Percentiles rank a stretch among this genome's conserved stretches.
Conservation (phyloP, 1,140 invertebrate species). For the Aphelenchoides besseyi region DNA sequence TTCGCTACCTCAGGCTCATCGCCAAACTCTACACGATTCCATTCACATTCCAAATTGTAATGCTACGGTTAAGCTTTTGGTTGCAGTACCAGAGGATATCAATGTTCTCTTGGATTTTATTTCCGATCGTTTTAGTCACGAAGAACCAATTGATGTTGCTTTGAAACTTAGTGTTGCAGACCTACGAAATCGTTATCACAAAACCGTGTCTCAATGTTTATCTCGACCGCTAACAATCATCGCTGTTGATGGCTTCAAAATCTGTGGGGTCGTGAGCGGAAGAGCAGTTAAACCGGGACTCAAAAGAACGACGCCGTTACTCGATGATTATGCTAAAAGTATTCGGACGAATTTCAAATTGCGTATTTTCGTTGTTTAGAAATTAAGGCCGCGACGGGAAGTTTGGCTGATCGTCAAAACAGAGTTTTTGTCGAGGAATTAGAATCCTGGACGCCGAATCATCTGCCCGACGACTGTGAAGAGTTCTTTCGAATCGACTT, state of each 20-base stretch:
- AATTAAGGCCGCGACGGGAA: not conserved
- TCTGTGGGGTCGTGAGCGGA: not conserved
- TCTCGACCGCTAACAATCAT: not conserved
- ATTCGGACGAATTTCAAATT: not conserved
- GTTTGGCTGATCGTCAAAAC: not conserved
- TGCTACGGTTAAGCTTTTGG: not conserved
- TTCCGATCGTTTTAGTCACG: not conserved
- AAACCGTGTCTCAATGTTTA: not conserved
- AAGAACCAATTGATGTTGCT: not conserved
- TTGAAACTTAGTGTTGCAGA: not conserved
- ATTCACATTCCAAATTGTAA: not conserved
- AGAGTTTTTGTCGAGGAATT: constrained; percentile 6
- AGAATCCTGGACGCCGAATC: constrained; percentile 4
- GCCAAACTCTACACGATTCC: not conserved
- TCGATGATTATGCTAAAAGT: not conserved
- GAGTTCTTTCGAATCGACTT: constrained; percentile 18
- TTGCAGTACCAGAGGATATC: not conserved
- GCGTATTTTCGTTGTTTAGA: not conserved
- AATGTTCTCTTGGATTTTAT: not conserved
- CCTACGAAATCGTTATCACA: not conserved
- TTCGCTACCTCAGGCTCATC: not conserved
- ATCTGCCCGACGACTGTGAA: constrained; percentile 3
- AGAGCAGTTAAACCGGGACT: not conserved
- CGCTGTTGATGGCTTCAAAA: not conserved
- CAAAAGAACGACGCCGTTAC: not conserved